Conservation (phyloP, 2,797 vertebrate species). For the Hemibagrus guttatus region DNA sequence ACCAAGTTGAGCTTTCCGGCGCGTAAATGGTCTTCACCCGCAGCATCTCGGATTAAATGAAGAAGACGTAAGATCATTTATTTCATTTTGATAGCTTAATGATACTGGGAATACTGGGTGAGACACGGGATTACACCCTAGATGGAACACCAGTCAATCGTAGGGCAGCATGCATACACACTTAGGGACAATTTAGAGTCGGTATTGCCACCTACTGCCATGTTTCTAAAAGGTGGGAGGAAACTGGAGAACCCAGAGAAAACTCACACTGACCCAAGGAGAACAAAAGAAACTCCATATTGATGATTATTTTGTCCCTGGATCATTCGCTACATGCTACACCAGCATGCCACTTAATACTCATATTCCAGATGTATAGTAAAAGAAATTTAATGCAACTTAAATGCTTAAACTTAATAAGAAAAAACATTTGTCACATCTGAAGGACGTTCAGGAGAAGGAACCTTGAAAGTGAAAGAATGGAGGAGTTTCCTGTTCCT, state of each 20-base stretch:
- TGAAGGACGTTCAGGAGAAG: neutral
- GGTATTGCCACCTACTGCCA: neutral
- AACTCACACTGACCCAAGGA: neutral
- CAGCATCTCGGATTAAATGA: conserved; percentile 60
- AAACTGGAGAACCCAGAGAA: neutral
- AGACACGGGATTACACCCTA: neutral
- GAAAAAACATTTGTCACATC: neutral
- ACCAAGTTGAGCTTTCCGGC: conserved; percentile 90
- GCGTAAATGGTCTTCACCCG: conserved; percentile 81
- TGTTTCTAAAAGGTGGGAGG: neutral
- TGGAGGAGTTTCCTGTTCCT: neutral
- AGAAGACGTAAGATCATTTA: neutral
- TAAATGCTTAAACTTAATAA: neutral
- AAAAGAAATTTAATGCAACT: neutral
- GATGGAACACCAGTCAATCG: neutral
- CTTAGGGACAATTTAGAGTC: neutral
- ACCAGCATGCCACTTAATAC: neutral
- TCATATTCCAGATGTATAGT: neutral
- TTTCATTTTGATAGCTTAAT: neutral
- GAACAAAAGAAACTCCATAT: neutral
- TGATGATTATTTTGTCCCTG: neutral
- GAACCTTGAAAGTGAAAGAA: neutral
- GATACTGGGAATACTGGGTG: neutral
- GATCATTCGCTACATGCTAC: neutral
- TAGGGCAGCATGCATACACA: neutral